Base-by-base conservation (phyloP, 2,113 vertebrate genomes). In the Prionailurus bengalensis region DNA sequence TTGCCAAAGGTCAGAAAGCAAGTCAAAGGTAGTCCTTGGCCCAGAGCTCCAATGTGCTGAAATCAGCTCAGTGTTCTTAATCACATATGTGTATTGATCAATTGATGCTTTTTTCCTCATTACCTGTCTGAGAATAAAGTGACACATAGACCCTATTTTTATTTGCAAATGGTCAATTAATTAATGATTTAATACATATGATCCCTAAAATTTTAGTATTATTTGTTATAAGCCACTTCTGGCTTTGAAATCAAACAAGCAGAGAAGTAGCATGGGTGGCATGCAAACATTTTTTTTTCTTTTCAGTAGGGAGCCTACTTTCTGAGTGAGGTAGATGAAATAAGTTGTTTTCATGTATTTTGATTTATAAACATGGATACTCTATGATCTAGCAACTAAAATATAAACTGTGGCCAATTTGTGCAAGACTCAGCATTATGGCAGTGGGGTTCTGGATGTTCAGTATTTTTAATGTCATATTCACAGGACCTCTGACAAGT, bases 1-100 rank as follows among this genome's bases (percentile, higher is more conserved):
- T 94, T 96, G 7, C 48, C 33, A 61, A 94, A 95, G 61, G 33
- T 95, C 42, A 80, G 25, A 73, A 94, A 68, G 68, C 29, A 97
- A 71, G 53, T 90, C 66, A 58, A 86, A 91, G 21, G 7, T 17
- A 48, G 42, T 65, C 73, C 36, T 91, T 93, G 36, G 48, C 42
- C 63, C 25, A 65, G 48, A 17, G 27, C 23, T 95, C n/a, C 70
- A 82, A 93, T 79, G 39, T 89, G 79, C 53, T 95, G 51, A 89
- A 70, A 70, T 93, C 19, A 89, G 66, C 81, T 58, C 45, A 10
- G 33, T 71, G 68, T 76, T 94, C 68, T 81, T 48, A 73, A 78
- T 58, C 29, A 68, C 29, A 48, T n/a, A 16, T 31, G 53, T 25
- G 4, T 55, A 61, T 86, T 19, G 55, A 93, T 55, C 82, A 71